These are phyloP conservation scores for Brachionus koreanus DNA, from an alignment of 1,140 invertebrate genomes.

Conservation along the genomic window DNA sequence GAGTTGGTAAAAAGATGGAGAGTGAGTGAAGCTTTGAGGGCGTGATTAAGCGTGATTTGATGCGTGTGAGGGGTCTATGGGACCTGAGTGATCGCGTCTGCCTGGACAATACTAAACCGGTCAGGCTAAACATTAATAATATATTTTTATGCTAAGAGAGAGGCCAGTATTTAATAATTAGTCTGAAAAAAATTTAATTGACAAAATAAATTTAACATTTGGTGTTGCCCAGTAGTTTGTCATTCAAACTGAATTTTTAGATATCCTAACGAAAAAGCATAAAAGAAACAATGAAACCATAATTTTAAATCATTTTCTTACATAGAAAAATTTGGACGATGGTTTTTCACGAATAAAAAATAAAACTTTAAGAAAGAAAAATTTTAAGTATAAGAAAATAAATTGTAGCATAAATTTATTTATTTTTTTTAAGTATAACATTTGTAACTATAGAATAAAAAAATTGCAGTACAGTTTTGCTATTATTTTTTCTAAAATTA, in stretches of 20 bases:
- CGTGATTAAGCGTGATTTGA: neutral
- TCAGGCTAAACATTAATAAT: neutral
- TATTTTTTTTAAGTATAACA: too few species aligned
- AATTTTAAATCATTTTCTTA: too few species aligned
- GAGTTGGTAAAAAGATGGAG: constrained; percentile 7
- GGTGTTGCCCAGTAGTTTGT: neutral
- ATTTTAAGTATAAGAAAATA: too few species aligned
- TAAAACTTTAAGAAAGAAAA: too few species aligned
- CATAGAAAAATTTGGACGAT: too few species aligned
- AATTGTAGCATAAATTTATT: too few species aligned
- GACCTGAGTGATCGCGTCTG: neutral
- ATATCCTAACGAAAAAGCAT: too few species aligned
- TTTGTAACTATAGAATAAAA: too few species aligned
- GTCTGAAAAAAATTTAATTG: neutral
- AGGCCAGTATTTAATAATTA: neutral
- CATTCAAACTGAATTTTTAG: neutral
- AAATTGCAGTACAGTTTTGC: too few species aligned
- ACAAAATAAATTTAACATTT: neutral
- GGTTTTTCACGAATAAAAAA: too few species aligned
- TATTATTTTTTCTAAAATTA: too few species aligned
- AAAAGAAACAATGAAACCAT: too few species aligned
- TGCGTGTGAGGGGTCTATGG: neutral
- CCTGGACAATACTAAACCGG: neutral
- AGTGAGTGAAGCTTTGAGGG: neutral
- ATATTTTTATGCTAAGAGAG: neutral